Evolutionary conservation across 1,140 invertebrate species (phyloP).

Genomic region (Bicyclus anynana): DNA sequence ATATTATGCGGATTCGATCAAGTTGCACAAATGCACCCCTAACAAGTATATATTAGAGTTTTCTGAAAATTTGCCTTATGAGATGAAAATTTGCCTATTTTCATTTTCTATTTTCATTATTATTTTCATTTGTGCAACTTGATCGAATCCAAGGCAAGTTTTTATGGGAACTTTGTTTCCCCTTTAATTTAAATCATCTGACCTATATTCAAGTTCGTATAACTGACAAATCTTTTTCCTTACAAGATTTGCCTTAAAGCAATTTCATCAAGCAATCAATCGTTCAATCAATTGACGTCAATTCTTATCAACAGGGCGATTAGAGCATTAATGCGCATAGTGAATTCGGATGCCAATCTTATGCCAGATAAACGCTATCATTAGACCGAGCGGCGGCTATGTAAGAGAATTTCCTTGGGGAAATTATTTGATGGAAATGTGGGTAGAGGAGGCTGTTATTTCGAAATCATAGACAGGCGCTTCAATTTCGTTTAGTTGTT

Average conservation of each 20-base stretch:
- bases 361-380: constrained; percentile 19
- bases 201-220: background rate
- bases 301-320: constrained; percentile 20
- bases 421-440: constrained; percentile 1
- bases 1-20: too few relatives aligned
- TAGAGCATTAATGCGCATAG: constrained; percentile 15
- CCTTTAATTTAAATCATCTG: too few relatives aligned
- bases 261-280: constrained; percentile 11
- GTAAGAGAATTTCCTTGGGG: constrained; percentile 13
- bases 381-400: constrained; percentile 6
- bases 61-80: too few relatives aligned
- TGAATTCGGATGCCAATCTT: constrained; percentile 14
- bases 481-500: too few relatives aligned
- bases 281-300: constrained; percentile 18
- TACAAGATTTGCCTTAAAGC: constrained; percentile 1
- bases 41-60: too few relatives aligned
- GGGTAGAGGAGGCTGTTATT: background rate
- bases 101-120: too few relatives aligned
- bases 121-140: too few relatives aligned
- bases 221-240: background rate
- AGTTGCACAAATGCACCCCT: too few relatives aligned
- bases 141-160: too few relatives aligned
- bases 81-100: too few relatives aligned
- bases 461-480: too few relatives aligned
- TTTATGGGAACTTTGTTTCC: too few relatives aligned